Evolutionary conservation across 2,797 vertebrate genomes (phyloP).

Genomic region (Helarctos malayanus): DNA sequence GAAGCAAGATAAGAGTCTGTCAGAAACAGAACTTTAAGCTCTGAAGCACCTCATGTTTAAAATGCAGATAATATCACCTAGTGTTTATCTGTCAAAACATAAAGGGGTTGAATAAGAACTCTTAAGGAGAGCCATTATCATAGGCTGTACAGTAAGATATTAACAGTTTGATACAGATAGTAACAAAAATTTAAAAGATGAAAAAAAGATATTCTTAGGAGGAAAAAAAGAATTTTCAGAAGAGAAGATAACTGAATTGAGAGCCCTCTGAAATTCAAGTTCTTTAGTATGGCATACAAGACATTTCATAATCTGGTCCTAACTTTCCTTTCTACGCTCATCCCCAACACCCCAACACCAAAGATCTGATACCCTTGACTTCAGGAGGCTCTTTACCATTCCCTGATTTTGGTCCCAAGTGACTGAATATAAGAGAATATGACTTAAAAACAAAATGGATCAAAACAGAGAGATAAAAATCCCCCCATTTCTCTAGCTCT

Average conservation of each 20-base stretch:
- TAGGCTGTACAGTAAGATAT: not conserved
- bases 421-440: slow-evolving; percentile 27
- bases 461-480: slow-evolving; percentile 59
- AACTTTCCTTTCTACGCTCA: not conserved
- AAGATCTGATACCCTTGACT: slow-evolving; percentile 14
- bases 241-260: not conserved
- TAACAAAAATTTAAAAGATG: not conserved
- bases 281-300: not conserved
- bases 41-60: slow-evolving; percentile 45
- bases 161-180: slow-evolving; percentile 4
- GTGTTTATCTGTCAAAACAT: slow-evolving; percentile 58
- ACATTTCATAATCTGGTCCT: not conserved
- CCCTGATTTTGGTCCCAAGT: not conserved
- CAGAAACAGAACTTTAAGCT: slow-evolving; percentile 48
- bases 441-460: slow-evolving; percentile 28
- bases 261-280: slow-evolving; percentile 24
- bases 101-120: slow-evolving; percentile 31
- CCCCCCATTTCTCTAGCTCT: not conserved
- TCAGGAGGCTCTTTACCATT: not conserved
- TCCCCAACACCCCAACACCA: not conserved
- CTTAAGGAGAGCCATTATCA: slow-evolving; percentile 20
- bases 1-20: slow-evolving; percentile 26
- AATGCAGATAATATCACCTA: slow-evolving; percentile 42
- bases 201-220: not conserved
- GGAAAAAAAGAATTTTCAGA: not conserved